Base-by-base conservation (phyloP, 2,797 vertebrate species). In the Parambassis ranga region DNA sequence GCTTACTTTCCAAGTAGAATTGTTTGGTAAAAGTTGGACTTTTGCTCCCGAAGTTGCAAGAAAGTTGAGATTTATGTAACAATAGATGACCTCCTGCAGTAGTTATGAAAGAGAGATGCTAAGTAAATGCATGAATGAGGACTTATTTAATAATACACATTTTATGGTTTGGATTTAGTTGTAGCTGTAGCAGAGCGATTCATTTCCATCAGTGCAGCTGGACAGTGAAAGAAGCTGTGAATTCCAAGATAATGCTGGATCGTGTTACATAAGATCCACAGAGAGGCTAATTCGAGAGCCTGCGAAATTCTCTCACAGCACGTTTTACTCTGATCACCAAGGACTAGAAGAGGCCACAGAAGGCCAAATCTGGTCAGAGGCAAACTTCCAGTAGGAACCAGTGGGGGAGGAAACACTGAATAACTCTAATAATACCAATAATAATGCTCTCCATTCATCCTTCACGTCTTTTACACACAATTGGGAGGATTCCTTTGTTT, bases 1-100 rank as follows among this genome's bases (percentile, higher is more conserved):
- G 24, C 47, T 80, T 23, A 3, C 13, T 2, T n/a, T 69, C 67
- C 77, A 79, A 81, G 51, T 26, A 27, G 69, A 72, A 41, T 67
- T 58, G 44, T 71, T 72, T 69, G 47, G 52, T 57, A 15, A 37
- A 68, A 57, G 18, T 30, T 24, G 24, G 52, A 47, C 33, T 48
- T 41, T 42, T 55, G 10, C 22, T 64, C 19, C 53, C 47, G 5
- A 10, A 24, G 32, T 31, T 79, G 75, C 73, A 75, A 77, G 59
- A 49, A 28, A 39, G 50, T 59, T 14, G 27, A 1, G 23, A 65
- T 75, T 77, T 72, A 65, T 78, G 77, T 53, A 83, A 82, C 52
- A 62, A 53, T 49, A 79, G 38, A 52, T 22, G 74, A 32, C 58
- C 43, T 65, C 35, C 33, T 50, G 55, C 62, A 47, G 36, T 4